These are phyloP conservation scores for Chrysogorgia sp. DNA, from an alignment of 92 coral and sea anemone genomes.

Conservation along the genomic window DNA sequence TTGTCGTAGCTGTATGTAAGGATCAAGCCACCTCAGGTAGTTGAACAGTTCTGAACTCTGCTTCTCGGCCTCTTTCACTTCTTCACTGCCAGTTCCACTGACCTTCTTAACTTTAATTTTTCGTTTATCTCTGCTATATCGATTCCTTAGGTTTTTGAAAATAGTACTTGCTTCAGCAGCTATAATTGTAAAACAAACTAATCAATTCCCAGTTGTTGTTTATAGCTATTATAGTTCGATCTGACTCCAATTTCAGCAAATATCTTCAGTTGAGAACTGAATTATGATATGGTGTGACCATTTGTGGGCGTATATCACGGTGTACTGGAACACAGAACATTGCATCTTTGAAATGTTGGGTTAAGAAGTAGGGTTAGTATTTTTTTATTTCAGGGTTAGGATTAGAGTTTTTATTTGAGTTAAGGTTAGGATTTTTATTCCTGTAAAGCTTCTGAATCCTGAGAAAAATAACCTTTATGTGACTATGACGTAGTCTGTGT, in stretches of 20 bases:
- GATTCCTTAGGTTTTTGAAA: constrained; percentile 64
- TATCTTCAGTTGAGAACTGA: not conserved
- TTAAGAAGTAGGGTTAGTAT: too few relatives aligned
- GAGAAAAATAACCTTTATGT: too few relatives aligned
- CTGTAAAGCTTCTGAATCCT: too few relatives aligned
- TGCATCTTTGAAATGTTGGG: too few relatives aligned
- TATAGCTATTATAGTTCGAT: too few relatives aligned
- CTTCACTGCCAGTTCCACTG: constrained; percentile 64
- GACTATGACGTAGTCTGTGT: too few relatives aligned
- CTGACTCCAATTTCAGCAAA: constrained; percentile 2
- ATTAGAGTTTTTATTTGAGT: too few relatives aligned
- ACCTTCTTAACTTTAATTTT: constrained; percentile 48
- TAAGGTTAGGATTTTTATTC: too few relatives aligned
- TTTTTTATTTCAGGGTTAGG: too few relatives aligned
- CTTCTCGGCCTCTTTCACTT: constrained; percentile 55
- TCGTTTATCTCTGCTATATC: constrained; percentile 66
- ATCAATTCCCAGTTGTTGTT: not conserved
- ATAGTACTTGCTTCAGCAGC: constrained; percentile 61
- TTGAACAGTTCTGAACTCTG: constrained; percentile 56
- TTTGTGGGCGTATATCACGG: too few relatives aligned
- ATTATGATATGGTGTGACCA: too few relatives aligned
- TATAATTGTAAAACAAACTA: not conserved
- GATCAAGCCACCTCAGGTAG: constrained; percentile 65
- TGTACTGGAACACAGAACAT: too few relatives aligned
- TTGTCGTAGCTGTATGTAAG: constrained; percentile 64